These are phyloP conservation scores for Tipula lateralis DNA, from an alignment of 2,888 invertebrate genomes.

Conservation along the genomic window DNA sequence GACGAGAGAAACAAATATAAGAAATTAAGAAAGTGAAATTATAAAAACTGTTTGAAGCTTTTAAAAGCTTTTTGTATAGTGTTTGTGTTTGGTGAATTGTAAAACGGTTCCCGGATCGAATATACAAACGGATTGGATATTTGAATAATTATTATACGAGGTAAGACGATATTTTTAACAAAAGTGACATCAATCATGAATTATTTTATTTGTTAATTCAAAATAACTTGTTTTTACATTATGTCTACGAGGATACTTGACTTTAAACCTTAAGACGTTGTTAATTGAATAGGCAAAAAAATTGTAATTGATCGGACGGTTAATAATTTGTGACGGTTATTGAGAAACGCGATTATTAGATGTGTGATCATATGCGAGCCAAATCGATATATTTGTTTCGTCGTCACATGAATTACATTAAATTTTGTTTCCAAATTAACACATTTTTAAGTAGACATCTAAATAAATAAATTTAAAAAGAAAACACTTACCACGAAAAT, in stretches of 20 bases:
- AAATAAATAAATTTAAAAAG: neutral
- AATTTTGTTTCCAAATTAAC: neutral
- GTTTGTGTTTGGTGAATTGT: neutral
- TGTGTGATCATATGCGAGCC: neutral
- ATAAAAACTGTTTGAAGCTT: neutral
- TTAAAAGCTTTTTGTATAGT: neutral
- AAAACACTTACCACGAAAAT: neutral
- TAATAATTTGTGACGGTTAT: neutral
- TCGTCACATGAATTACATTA: neutral
- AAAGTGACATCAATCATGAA: neutral
- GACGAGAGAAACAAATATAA: too few species aligned
- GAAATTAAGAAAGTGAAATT: neutral
- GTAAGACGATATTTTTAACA: neutral
- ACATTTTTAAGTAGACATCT: neutral
- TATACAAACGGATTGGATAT: neutral
- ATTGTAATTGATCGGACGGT: neutral
- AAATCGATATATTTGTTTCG: neutral
- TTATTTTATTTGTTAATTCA: neutral
- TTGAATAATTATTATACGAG: neutral
- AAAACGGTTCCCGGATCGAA: neutral
- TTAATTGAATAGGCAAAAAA: neutral
- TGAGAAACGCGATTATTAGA: neutral
- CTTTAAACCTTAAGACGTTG: neutral
- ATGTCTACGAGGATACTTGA: neutral
- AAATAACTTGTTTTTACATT: neutral